Base-by-base conservation (phyloP, 2,797 vertebrate species). In the Anabacerthia variegaticeps region DNA sequence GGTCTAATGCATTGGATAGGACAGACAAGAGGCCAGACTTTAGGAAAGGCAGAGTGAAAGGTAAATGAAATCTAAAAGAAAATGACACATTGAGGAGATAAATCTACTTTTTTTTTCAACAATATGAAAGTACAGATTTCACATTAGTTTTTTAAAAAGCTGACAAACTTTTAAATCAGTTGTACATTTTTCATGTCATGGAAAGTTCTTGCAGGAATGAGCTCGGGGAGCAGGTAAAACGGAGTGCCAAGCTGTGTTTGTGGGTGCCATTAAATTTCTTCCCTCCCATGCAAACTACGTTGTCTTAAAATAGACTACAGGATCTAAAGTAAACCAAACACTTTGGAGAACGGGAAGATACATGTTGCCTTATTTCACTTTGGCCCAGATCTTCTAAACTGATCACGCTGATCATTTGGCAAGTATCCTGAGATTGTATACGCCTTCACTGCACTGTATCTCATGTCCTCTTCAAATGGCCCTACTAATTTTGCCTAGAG, bases 331-430 rank as follows among this genome's bases (percentile, higher is more conserved):
- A 75, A 89, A 65, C 7, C 10, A 68, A 77, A 34, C 8, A 14
- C 54, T 85, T 58, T 46, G 34, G 71, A 75, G 39, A 80, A 58
- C 16, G 6, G 13, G 9, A 81, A 86, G 12, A 75, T 34, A 73
- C 0, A 0, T 4, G 28, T 10, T 59, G 13, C 24, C 17, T 63
- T 71, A 61, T 27, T 80, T 61, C 10, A 23, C 51, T 75, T 81
- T 54, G 21, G 37, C 55, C 46, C 43, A n/a, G 10, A 61, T 34
- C 21, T 65, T 86, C 58, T 46, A 55, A 84, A 81, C 4, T 0
- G 0, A 58, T 5, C 37, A 14, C 2, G 3, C 3, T 1, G 0
- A 61, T 18, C n/a, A 37, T 14, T 39, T 58, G 49, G 44, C 21
- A 77, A 80, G 27, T n/a, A n/a, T 8, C 19, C 26, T 0, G 0